Evolutionary conservation across 1,140 invertebrate species (phyloP).

Genomic region (Cotesia vestalis): DNA sequence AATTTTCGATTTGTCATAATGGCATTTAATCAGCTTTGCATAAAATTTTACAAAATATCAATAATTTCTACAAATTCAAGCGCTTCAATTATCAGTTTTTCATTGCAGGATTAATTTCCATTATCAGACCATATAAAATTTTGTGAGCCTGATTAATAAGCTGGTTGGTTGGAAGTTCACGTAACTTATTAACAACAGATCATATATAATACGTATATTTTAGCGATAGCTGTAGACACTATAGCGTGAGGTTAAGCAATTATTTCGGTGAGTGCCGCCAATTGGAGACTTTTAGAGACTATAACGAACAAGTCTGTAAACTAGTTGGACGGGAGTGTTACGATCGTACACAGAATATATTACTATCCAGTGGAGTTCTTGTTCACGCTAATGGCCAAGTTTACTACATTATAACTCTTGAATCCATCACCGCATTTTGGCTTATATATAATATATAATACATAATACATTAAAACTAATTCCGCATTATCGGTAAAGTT

Average conservation of each 20-base stretch:
- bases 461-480: background rate
- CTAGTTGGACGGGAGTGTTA: constrained; percentile 24
- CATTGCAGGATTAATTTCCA: too few species aligned
- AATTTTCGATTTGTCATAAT: too few species aligned
- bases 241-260: constrained; percentile 9
- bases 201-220: too few species aligned
- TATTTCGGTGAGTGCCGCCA: constrained; percentile 5
- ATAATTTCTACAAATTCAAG: too few species aligned
- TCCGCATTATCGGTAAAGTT: background rate
- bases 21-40: too few species aligned
- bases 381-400: constrained; percentile 30
- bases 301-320: constrained; percentile 21
- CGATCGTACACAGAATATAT: constrained; percentile 13
- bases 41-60: too few species aligned
- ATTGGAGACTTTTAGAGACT: constrained; percentile 6
- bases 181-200: too few species aligned
- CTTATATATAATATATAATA: background rate
- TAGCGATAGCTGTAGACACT: background rate
- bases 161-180: too few species aligned
- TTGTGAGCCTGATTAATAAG: too few species aligned
- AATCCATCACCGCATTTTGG: constrained; percentile 16
- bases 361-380: constrained; percentile 8
- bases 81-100: too few species aligned
- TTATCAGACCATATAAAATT: too few species aligned
- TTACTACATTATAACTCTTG: constrained; percentile 25